phyloP scores from a whole-genome alignment of 2,888 invertebrate species.

The Metacarcinus magister region DNA sequence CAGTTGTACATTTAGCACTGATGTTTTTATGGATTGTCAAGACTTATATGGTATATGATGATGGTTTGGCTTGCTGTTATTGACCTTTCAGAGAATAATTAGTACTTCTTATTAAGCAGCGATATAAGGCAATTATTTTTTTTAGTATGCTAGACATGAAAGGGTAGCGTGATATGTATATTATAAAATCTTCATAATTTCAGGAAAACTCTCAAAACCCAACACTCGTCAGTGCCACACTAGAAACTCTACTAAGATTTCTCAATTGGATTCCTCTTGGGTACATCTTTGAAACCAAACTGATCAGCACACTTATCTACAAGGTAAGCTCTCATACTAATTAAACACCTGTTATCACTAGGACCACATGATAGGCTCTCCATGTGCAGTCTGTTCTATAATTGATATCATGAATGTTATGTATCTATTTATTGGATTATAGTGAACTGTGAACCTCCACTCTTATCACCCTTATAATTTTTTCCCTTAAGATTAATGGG shows the following conservation, averaged over 20 bases:
- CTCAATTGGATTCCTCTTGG: constrained; percentile 99
- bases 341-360: background rate
- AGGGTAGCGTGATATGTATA: background rate
- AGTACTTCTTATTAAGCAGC: background rate
- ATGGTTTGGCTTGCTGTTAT: background rate
- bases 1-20: background rate
- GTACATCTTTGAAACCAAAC: constrained; percentile 99
- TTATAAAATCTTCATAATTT: constrained; percentile 80
- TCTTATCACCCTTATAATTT: background rate
- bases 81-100: background rate
- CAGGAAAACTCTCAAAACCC: constrained; percentile 98
- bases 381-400: too few species aligned
- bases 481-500: background rate
- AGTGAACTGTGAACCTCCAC: background rate
- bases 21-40: background rate
- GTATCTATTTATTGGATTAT: background rate
- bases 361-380: background rate
- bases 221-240: constrained; percentile 96
- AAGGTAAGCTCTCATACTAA: constrained; percentile 86
- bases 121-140: background rate
- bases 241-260: constrained; percentile 97
- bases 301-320: constrained; percentile 96
- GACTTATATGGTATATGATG: background rate
- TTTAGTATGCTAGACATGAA: background rate
- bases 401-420: background rate